Evolutionary conservation across 1,140 invertebrate genomes (phyloP).

Genomic region (Drosophila pruinosa): DNA sequence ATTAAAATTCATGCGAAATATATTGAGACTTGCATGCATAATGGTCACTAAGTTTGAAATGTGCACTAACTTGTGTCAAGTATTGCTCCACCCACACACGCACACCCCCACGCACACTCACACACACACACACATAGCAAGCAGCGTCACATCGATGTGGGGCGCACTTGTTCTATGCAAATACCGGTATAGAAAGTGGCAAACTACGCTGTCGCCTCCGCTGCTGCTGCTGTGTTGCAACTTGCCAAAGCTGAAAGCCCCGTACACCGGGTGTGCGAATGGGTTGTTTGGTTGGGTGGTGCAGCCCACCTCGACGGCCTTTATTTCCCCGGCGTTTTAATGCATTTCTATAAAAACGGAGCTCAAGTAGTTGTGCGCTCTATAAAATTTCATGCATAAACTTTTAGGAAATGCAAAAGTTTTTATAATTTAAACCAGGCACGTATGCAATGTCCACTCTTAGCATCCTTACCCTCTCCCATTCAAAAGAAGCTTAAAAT

Average conservation of each 20-base stretch:
- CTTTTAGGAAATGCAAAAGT: slow-evolving; percentile 72
- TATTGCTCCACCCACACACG: slow-evolving; percentile 12
- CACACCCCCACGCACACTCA: slow-evolving; percentile 1
- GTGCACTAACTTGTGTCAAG: slow-evolving; percentile 58
- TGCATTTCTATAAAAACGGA: slow-evolving; percentile 53
- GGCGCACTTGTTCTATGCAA: slow-evolving; percentile 57
- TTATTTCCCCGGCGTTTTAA: slow-evolving; percentile 29
- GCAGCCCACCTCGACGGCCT: not conserved
- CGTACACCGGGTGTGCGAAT: not conserved
- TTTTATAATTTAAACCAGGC: slow-evolving; percentile 76
- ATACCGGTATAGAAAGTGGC: slow-evolving; percentile 33
- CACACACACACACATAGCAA: not conserved
- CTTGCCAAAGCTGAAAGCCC: slow-evolving; percentile 10
- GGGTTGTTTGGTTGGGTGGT: not conserved
- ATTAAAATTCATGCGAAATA: slow-evolving; percentile 81
- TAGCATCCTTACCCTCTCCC: not conserved
- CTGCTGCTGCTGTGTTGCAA: slow-evolving; percentile 19
- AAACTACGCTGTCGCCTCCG: too few relatives aligned
- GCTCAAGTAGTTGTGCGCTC: slow-evolving; percentile 71
- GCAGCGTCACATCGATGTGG: slow-evolving; percentile 15
- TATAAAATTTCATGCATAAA: slow-evolving; percentile 80
- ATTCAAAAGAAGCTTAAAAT: slow-evolving; percentile 32
- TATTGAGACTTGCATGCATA: slow-evolving; percentile 79
- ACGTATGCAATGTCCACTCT: slow-evolving; percentile 60
- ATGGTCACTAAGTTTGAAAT: slow-evolving; percentile 77